Evolutionary conservation across 1,140 invertebrate species (phyloP).

Genomic region (Macrosteles quadrilineatus): DNA sequence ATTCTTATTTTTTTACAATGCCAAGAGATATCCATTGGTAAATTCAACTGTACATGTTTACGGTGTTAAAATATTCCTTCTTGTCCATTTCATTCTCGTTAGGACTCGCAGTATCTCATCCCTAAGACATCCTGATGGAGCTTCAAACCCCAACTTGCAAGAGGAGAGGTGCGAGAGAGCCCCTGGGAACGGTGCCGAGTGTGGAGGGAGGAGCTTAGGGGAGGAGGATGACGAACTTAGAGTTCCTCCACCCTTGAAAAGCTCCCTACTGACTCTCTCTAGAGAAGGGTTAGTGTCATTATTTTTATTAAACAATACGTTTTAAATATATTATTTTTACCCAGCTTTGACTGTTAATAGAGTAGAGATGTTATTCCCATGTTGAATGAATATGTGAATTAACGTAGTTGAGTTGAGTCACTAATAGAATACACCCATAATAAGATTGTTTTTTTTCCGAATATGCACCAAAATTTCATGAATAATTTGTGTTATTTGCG

Average conservation of each 20-base stretch:
- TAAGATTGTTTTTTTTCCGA: no score
- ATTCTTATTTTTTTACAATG: no score
- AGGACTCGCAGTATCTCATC: constrained; percentile 64
- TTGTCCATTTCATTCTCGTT: no score
- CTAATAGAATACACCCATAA: no score
- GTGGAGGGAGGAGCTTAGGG: constrained; percentile 32
- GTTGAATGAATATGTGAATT: no score
- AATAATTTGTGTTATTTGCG: no score
- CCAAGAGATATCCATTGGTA: no score
- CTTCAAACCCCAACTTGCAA: constrained; percentile 82
- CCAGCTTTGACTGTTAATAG: neutral
- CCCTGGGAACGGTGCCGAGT: constrained; percentile 65
- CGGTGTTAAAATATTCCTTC: no score
- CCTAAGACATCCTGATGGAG: constrained; percentile 82
- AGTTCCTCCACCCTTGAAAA: constrained; percentile 53
- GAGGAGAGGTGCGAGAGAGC: constrained; percentile 53
- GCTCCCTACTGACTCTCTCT: constrained; percentile 39
- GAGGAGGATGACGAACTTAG: constrained; percentile 42
- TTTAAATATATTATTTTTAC: neutral
- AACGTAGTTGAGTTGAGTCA: no score
- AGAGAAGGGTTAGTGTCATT: constrained; percentile 39
- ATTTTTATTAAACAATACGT: neutral
- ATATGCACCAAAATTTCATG: no score
- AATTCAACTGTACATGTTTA: no score
- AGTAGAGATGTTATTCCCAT: no score